phyloP scores from a whole-genome alignment of 2,888 invertebrate genomes.

The Monopis laevigella region DNA sequence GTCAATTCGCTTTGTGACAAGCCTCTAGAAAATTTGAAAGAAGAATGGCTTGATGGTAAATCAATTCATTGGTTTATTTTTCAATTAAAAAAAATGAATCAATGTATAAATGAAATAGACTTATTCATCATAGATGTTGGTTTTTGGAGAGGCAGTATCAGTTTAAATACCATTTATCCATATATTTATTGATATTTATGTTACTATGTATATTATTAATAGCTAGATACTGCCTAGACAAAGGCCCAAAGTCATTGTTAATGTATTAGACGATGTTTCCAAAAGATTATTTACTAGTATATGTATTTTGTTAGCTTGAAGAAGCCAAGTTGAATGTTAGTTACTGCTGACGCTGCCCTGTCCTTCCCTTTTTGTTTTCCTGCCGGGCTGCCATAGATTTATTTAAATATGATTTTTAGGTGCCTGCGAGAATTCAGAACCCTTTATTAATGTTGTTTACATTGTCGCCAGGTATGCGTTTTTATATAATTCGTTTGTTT shows the following conservation, averaged over 20 bases:
- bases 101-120: slow-evolving; percentile 57
- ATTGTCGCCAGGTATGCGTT: slow-evolving; percentile 68
- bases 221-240: slow-evolving; percentile 50
- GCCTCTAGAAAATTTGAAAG: slow-evolving; percentile 35
- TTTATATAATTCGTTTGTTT: slow-evolving; percentile 30
- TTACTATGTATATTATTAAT: background rate
- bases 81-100: too few species aligned
- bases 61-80: too few species aligned
- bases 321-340: slow-evolving; percentile 67
- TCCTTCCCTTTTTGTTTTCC: slow-evolving; percentile 48
- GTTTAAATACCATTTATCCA: slow-evolving; percentile 23
- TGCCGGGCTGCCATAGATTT: slow-evolving; percentile 63
- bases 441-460: slow-evolving; percentile 67
- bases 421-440: slow-evolving; percentile 64
- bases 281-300: slow-evolving; percentile 53
- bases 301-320: slow-evolving; percentile 64
- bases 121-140: slow-evolving; percentile 57
- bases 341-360: slow-evolving; percentile 55
- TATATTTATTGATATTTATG: background rate
- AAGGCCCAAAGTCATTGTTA: slow-evolving; percentile 30
- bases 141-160: slow-evolving; percentile 57
- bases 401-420: slow-evolving; percentile 61
- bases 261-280: slow-evolving; percentile 42
- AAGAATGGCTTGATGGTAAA: too few species aligned
- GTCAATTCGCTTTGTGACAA: slow-evolving; percentile 54